phyloP scores from a whole-genome alignment of 2,797 vertebrate genomes.

The Pagetopsis macropterus region DNA sequence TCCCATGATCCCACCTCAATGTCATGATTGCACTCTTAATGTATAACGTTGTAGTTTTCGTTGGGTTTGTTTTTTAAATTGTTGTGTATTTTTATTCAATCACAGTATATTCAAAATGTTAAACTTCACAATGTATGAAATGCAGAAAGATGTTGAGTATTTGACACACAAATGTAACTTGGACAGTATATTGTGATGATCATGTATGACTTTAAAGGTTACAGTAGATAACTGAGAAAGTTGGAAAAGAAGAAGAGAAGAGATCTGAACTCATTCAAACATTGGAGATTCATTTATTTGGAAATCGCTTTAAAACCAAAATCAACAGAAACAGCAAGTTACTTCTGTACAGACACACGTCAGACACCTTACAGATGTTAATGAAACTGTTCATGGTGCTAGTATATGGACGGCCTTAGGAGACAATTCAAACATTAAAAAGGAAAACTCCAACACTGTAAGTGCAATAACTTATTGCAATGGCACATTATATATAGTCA shows the following conservation, averaged over 20 bases:
- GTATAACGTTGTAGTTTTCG: neutral
- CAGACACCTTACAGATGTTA: conserved; percentile 53
- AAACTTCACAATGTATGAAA: neutral
- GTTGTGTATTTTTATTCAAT: neutral
- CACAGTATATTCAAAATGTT: no score
- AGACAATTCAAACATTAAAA: conserved; percentile 45
- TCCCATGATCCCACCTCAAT: neutral
- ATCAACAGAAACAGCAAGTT: conserved; percentile 60
- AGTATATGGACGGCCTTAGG: conserved; percentile 59
- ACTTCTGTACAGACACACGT: conserved; percentile 71
- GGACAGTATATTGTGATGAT: neutral
- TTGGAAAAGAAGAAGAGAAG: neutral
- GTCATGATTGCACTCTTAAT: neutral
- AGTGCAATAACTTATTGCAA: conserved; percentile 90
- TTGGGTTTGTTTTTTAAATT: neutral
- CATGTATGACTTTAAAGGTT: neutral
- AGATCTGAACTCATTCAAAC: conserved; percentile 25
- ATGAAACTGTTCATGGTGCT: conserved; percentile 47
- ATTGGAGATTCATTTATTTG: conserved; percentile 76
- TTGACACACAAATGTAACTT: neutral
- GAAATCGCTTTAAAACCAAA: conserved; percentile 64
- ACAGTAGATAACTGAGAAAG: neutral
- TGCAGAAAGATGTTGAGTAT: neutral
- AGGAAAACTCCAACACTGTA: conserved; percentile 71
- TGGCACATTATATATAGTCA: conserved; percentile 74